These are phyloP conservation scores for Spatulosminthurus flaviceps DNA, from an alignment of 2,888 invertebrate genomes.

Conservation along the genomic window DNA sequence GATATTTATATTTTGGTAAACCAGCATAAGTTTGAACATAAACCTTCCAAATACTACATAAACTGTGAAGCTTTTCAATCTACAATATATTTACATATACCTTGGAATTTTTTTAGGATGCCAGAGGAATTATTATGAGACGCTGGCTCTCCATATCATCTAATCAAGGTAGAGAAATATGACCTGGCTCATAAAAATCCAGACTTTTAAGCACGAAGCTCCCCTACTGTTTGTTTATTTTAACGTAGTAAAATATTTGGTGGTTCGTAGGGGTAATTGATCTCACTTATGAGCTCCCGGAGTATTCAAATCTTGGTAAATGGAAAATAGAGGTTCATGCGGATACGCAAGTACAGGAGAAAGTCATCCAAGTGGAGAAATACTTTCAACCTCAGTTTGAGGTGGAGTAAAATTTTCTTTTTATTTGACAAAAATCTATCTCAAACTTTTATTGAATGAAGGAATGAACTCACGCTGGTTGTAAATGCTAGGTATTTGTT, in stretches of 20 bases:
- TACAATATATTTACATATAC: conserved; percentile 19
- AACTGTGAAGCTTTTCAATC: background rate
- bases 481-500: conserved; percentile 65
- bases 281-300: conserved; percentile 65
- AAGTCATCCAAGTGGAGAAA: conserved; percentile 66
- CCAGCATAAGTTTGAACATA: conserved; percentile 23
- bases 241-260: too few species aligned
- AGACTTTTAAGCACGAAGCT: too few species aligned
- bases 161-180: conserved; percentile 66
- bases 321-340: conserved; percentile 67
- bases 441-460: background rate
- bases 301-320: conserved; percentile 66
- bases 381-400: conserved; percentile 67
- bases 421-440: too few species aligned
- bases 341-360: conserved; percentile 65
- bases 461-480: conserved; percentile 16
- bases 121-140: conserved; percentile 66
- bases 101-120: conserved; percentile 65
- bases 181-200: too few species aligned
- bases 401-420: too few species aligned
- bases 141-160: conserved; percentile 66
- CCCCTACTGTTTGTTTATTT: too few species aligned
- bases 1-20: conserved; percentile 67
- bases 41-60: conserved; percentile 20
- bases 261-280: conserved; percentile 65